Conservation (phyloP, 2,113 vertebrate species). For the Syrrhaptes paradoxus region DNA sequence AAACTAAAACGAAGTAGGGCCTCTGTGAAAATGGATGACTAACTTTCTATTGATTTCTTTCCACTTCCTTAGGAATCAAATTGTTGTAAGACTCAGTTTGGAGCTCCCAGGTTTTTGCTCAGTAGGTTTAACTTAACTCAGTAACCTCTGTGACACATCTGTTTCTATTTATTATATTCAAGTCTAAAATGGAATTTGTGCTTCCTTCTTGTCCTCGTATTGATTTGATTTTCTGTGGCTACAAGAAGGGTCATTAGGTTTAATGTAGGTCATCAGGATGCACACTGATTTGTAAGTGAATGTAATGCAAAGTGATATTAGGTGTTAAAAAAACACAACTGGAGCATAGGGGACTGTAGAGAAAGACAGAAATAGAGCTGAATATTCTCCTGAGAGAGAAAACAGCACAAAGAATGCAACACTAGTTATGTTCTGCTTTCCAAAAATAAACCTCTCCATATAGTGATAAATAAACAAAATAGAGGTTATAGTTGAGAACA, state of each 20-base stretch:
- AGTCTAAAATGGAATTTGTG: conserved; percentile 2
- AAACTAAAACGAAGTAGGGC: neutral
- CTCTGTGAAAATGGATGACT: conserved; percentile 37
- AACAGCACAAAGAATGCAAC: neutral
- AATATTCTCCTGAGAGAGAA: neutral
- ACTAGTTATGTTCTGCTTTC: neutral
- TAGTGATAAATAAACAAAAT: neutral
- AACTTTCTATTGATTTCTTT: conserved; percentile 49
- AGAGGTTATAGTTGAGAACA: neutral
- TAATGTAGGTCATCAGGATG: neutral
- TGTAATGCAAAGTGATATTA: neutral
- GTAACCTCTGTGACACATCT: neutral
- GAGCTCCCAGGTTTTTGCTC: neutral
- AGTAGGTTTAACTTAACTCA: neutral
- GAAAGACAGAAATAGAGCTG: neutral
- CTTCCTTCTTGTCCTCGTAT: neutral
- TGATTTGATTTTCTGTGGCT: conserved; percentile 35
- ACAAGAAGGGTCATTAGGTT: neutral
- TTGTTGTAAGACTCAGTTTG: neutral
- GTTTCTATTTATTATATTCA: conserved; percentile 25
- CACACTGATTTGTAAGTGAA: neutral
- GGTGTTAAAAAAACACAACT: neutral
- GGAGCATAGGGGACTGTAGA: neutral
- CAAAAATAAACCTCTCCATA: neutral
- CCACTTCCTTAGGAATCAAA: conserved; percentile 41